These are phyloP conservation scores for Pheosia gnoma DNA, from an alignment of 2,888 invertebrate species.

Conservation along the genomic window DNA sequence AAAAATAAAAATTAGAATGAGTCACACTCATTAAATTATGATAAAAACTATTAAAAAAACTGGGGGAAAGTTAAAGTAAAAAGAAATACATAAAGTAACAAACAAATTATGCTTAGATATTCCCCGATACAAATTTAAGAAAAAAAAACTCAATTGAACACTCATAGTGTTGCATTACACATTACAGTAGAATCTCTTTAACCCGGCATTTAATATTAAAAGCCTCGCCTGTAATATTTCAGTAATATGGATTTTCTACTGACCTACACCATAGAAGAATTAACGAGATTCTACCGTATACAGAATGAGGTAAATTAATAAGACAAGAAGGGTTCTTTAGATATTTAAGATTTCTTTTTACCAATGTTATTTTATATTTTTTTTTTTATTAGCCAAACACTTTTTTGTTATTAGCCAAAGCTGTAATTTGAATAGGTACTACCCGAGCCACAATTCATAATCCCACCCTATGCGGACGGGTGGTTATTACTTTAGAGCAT, in stretches of 20 bases:
- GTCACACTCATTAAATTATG: conserved; percentile 70
- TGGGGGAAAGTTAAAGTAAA: conserved; percentile 47
- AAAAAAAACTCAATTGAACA: conserved; percentile 60
- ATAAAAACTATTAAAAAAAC: conserved; percentile 57
- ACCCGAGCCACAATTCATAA: too few species aligned
- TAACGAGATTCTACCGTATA: not conserved
- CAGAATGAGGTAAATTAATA: not conserved
- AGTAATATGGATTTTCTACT: too few species aligned
- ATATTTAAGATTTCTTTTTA: not conserved
- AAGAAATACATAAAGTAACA: conserved; percentile 34
- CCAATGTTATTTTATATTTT: too few species aligned
- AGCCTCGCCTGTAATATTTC: too few species aligned
- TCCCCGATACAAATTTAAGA: conserved; percentile 49
- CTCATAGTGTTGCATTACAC: conserved; percentile 69
- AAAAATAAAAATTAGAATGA: conserved; percentile 63
- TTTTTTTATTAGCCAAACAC: too few species aligned
- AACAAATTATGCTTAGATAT: conserved; percentile 62
- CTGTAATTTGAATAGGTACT: too few species aligned
- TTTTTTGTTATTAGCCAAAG: too few species aligned
- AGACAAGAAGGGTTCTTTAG: not conserved
- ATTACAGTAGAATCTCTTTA: not conserved
- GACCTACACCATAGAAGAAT: too few species aligned
- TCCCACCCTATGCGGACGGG: too few species aligned
- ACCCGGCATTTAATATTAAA: too few species aligned
- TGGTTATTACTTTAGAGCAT: too few species aligned